Percentiles rank a stretch among this genome's conserved stretches.
Evolutionary conservation across 2,797 vertebrate genomes (phyloP).

Genomic region (Tadarida brasiliensis): DNA sequence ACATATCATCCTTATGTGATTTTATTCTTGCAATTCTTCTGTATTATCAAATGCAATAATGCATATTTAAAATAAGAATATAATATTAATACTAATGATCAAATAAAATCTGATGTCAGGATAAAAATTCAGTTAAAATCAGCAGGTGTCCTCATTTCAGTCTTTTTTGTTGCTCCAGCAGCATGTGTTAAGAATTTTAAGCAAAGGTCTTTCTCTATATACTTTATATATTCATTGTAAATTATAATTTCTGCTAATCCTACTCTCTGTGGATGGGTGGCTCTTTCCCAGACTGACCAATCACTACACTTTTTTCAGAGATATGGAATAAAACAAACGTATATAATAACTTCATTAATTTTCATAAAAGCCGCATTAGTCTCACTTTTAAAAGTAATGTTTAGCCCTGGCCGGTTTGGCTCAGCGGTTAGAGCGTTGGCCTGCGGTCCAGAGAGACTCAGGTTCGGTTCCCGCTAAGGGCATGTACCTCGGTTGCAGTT

Average conservation of each 20-base stretch:
- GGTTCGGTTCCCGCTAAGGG: too few species aligned
- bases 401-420: too few species aligned
- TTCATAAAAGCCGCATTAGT: neutral
- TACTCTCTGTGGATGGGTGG: neutral
- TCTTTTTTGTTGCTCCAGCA: neutral
- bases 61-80: neutral
- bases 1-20: neutral
- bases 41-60: neutral
- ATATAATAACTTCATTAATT: neutral
- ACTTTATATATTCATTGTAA: neutral
- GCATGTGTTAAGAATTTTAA: neutral
- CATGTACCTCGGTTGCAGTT: too few species aligned
- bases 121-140: slow-evolving; percentile 16
- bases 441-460: too few species aligned
- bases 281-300: neutral
- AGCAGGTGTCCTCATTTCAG: neutral
- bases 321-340: neutral
- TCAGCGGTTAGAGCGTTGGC: too few species aligned
- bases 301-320: neutral
- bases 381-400: slow-evolving; percentile 45
- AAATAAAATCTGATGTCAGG: slow-evolving; percentile 26
- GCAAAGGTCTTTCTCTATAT: neutral
- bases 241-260: neutral
- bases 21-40: slow-evolving; percentile 11
- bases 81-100: slow-evolving; percentile 25